phyloP scores from a whole-genome alignment of 2,888 invertebrate genomes.

The Amphimallon solstitiale region DNA sequence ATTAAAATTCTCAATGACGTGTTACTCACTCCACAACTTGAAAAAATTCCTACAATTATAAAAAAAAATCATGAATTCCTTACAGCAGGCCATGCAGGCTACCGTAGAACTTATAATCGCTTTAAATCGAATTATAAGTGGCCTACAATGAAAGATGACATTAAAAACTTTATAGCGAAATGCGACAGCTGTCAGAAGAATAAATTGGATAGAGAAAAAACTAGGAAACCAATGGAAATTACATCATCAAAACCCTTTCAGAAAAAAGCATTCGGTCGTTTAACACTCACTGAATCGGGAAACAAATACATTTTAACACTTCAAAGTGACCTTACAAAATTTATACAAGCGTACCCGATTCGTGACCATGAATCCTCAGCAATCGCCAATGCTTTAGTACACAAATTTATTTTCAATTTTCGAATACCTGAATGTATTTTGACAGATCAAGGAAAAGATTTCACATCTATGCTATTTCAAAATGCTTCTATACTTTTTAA shows the following conservation, averaged over 20 bases:
- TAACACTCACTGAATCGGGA: conserved; percentile 47
- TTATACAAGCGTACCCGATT: conserved; percentile 50
- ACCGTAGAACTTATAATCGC: conserved; percentile 27
- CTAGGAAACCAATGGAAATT: conserved; percentile 52
- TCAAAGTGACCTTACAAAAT: conserved; percentile 55
- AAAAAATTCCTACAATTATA: conserved; percentile 2
- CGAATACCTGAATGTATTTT: conserved; percentile 50
- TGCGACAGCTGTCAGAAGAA: conserved; percentile 47
- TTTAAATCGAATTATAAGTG: conserved; percentile 40
- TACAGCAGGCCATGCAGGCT: conserved; percentile 34
- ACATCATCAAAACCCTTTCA: conserved; percentile 51
- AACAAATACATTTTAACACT: conserved; percentile 50
- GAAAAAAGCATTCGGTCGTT: conserved; percentile 50
- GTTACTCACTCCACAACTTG: background rate
- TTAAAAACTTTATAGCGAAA: conserved; percentile 35
- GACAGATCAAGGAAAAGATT: conserved; percentile 51
- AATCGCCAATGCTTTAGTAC: conserved; percentile 47
- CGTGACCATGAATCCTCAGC: conserved; percentile 52
- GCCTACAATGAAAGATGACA: conserved; percentile 38
- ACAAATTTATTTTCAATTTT: conserved; percentile 48
- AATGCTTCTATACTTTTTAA: conserved; percentile 49
- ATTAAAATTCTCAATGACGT: conserved; percentile 1
- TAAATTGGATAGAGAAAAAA: conserved; percentile 44
- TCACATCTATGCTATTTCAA: conserved; percentile 49
- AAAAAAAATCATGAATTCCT: conserved; percentile 24